Percentiles rank a stretch among this genome's conserved stretches.
phyloP scores from a whole-genome alignment of 2,113 vertebrate genomes.

The Cyprinodon variegatus region DNA sequence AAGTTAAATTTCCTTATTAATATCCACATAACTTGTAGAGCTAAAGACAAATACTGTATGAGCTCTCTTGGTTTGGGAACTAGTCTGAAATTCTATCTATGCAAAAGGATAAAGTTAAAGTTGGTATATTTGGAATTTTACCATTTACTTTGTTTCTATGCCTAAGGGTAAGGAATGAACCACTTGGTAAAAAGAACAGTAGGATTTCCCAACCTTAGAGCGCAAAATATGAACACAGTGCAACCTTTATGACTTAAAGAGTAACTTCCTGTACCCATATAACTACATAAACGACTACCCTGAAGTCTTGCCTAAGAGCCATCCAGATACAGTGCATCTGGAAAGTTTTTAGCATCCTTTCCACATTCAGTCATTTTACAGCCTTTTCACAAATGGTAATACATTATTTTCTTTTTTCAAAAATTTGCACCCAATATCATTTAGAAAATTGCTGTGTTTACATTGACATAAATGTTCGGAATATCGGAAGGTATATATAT shows the following conservation, averaged over 20 bases:
- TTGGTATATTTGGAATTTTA: neutral
- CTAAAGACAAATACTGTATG: neutral
- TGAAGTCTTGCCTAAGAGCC: no score
- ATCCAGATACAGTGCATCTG: no score
- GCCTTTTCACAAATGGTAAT: no score
- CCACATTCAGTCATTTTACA: no score
- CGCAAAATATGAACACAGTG: neutral
- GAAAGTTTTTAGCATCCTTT: no score
- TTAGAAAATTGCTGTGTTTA: no score
- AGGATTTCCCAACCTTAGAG: neutral
- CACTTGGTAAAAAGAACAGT: neutral
- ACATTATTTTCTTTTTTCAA: no score
- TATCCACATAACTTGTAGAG: neutral
- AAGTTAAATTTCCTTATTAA: neutral
- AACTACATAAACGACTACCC: no score
- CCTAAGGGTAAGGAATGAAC: neutral
- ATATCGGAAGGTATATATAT: no score
- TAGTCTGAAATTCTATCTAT: neutral
- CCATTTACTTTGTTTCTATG: neutral
- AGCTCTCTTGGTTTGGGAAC: neutral
- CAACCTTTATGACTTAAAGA: neutral
- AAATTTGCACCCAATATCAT: no score
- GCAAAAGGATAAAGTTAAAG: neutral
- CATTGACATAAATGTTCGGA: no score
- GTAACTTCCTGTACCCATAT: no score